These are phyloP conservation scores for Hyposoter didymator DNA, from an alignment of 2,888 invertebrate genomes.

Conservation along the genomic window DNA sequence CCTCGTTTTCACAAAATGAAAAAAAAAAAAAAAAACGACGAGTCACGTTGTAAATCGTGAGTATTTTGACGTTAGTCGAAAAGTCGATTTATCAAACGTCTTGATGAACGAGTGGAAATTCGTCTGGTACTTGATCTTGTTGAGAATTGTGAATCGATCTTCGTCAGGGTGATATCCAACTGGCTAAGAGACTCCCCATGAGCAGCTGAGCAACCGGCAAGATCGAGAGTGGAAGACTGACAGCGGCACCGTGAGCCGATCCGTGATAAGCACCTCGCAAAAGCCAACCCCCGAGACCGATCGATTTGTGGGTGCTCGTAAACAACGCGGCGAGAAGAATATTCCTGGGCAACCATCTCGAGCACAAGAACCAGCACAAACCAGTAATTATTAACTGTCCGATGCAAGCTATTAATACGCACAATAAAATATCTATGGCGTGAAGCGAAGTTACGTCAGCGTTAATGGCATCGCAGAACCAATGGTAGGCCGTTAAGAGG, in stretches of 20 bases:
- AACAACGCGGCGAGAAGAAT: slow-evolving; percentile 80
- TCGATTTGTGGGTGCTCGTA: slow-evolving; percentile 81
- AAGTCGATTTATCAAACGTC: slow-evolving; percentile 26
- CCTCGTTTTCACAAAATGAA: neutral
- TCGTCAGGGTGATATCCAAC: slow-evolving; percentile 78
- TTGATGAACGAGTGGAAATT: slow-evolving; percentile 8
- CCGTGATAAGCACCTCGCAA: slow-evolving; percentile 81
- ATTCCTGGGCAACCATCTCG: slow-evolving; percentile 79
- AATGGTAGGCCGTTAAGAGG: slow-evolving; percentile 80
- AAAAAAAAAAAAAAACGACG: too few relatives aligned
- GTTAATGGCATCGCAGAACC: slow-evolving; percentile 82
- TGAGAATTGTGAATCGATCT: slow-evolving; percentile 11
- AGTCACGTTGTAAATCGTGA: neutral
- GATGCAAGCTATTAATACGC: slow-evolving; percentile 81
- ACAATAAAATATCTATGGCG: slow-evolving; percentile 80
- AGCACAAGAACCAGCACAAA: slow-evolving; percentile 81
- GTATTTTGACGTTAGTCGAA: neutral
- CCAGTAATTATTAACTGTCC: slow-evolving; percentile 80
- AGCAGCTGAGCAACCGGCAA: slow-evolving; percentile 81
- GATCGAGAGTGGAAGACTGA: slow-evolving; percentile 81
- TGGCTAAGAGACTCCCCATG: slow-evolving; percentile 80
- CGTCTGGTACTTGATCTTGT: neutral
- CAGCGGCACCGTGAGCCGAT: slow-evolving; percentile 78
- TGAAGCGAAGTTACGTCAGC: slow-evolving; percentile 80
- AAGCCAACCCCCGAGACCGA: slow-evolving; percentile 82